Percentiles rank a stretch among this genome's conserved stretches.
These are phyloP conservation scores for Batillaria attramentaria DNA, from an alignment of 1,140 invertebrate genomes.

Conservation along the genomic window DNA sequence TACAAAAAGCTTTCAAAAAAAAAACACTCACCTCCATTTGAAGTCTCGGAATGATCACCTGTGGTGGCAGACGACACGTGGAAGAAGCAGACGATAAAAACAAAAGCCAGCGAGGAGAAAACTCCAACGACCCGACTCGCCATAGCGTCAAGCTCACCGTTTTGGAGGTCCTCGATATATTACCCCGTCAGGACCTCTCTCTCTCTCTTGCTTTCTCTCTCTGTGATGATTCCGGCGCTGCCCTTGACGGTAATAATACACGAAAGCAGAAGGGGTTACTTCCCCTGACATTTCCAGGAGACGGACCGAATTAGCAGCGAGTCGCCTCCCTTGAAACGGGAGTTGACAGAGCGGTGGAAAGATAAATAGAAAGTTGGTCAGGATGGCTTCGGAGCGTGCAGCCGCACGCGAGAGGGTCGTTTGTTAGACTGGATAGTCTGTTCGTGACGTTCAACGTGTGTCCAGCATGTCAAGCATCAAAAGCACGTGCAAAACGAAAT, in stretches of 20 bases:
- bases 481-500: too few species aligned
- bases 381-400: background rate
- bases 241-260: slow-evolving; percentile 6
- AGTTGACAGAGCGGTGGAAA: slow-evolving; percentile 5
- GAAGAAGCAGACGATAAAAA: background rate
- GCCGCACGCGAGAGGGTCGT: slow-evolving; percentile 1
- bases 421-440: too few species aligned
- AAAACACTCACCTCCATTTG: too few species aligned
- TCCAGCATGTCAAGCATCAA: too few species aligned
- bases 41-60: too few species aligned
- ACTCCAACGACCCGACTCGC: background rate
- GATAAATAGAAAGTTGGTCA: background rate
- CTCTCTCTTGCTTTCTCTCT: background rate
- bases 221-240: too few species aligned
- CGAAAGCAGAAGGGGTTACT: slow-evolving; percentile 5
- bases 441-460: background rate
- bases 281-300: slow-evolving; percentile 28
- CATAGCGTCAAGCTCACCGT: background rate
- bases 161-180: too few species aligned
- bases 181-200: background rate
- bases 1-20: too few species aligned
- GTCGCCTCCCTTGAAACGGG: slow-evolving; percentile 19
- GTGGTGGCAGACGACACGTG: background rate
- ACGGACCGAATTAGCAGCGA: slow-evolving; percentile 22
- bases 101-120: background rate